phyloP scores from a whole-genome alignment of 2,888 invertebrate genomes.

The Prostheceraeus crozeri region DNA sequence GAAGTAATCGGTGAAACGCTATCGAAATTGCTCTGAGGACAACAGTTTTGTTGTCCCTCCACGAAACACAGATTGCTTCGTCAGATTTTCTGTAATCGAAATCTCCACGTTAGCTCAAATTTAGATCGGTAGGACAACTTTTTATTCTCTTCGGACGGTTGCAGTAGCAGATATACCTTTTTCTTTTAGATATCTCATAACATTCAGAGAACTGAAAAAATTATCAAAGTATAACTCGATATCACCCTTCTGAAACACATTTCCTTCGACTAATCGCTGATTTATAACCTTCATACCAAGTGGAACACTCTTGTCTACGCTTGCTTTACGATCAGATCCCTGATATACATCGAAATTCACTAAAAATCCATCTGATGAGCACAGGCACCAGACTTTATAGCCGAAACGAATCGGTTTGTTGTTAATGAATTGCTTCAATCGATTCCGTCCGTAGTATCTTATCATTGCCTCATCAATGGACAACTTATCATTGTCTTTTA shows the following conservation, averaged over 20 bases:
- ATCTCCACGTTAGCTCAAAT: neutral
- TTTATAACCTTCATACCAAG: conserved; percentile 11
- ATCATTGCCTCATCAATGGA: conserved; percentile 24
- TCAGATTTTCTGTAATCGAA: conserved; percentile 20
- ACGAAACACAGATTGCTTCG: conserved; percentile 2
- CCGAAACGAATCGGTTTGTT: conserved; percentile 9
- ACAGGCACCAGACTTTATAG: conserved; percentile 23
- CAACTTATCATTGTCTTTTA: conserved; percentile 18
- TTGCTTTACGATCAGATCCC: too few species aligned
- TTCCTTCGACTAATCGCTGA: neutral
- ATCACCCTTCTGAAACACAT: neutral
- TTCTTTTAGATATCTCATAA: neutral
- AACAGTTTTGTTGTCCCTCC: conserved; percentile 9
- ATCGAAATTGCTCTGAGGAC: conserved; percentile 17
- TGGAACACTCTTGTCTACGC: neutral
- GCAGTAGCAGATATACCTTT: neutral
- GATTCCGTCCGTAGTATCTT: conserved; percentile 3
- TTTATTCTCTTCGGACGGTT: neutral
- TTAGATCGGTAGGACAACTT: neutral
- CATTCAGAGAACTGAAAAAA: conserved; percentile 1
- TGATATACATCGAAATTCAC: conserved; percentile 23
- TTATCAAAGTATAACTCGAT: conserved; percentile 17
- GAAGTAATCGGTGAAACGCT: conserved; percentile 23
- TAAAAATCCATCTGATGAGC: neutral
- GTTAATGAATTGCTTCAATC: conserved; percentile 21